Evolutionary conservation across 1,140 invertebrate genomes (phyloP).

Genomic region (Aphaenogaster rudis): DNA sequence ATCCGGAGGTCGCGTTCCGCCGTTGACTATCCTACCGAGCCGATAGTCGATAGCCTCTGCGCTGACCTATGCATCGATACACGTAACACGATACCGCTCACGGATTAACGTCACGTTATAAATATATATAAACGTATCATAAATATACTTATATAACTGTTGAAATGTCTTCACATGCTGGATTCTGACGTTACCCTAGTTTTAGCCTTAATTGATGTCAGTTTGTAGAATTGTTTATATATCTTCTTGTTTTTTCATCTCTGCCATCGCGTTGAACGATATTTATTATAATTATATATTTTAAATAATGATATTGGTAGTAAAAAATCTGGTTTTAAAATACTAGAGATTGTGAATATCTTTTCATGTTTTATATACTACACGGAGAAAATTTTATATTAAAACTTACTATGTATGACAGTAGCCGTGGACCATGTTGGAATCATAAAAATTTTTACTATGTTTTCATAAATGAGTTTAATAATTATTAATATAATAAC

Average conservation of each 20-base stretch:
- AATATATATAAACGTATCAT: neutral
- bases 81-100: neutral
- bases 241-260: neutral
- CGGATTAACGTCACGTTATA: neutral
- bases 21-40: slow-evolving; percentile 37
- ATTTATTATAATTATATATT: neutral
- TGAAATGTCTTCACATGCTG: neutral
- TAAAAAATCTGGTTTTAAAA: neutral
- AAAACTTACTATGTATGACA: too few species aligned
- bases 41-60: slow-evolving; percentile 41
- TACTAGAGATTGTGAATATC: neutral
- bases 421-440: too few species aligned
- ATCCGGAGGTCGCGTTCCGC: slow-evolving; percentile 59
- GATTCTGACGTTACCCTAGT: neutral
- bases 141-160: neutral
- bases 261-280: neutral
- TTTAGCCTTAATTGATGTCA: neutral
- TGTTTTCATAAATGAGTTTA: too few species aligned
- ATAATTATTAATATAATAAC: too few species aligned
- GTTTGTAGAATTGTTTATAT: neutral
- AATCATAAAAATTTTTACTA: too few species aligned
- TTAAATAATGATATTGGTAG: neutral
- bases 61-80: slow-evolving; percentile 2
- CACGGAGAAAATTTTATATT: too few species aligned
- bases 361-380: neutral